Percentiles rank a stretch among this genome's conserved stretches.
Evolutionary conservation across 2,797 vertebrate genomes (phyloP).

Genomic region (Pseudomugil tenellus): DNA sequence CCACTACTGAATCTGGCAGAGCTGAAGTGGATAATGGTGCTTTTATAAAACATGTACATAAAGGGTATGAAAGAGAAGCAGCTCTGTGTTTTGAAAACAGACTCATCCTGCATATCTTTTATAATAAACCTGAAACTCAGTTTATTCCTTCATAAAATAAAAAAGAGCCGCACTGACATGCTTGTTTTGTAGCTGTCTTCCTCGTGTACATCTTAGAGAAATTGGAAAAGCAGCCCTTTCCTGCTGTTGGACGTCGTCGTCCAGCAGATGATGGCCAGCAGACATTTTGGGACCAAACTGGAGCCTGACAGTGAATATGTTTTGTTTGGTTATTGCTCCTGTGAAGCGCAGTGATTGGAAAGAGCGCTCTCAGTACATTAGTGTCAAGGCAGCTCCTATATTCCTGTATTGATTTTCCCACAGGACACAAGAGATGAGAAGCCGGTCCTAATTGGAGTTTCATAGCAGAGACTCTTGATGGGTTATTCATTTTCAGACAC

Average conservation of each 20-base stretch:
- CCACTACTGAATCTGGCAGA: neutral
- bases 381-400: slow-evolving; percentile 49
- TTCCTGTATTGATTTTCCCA: slow-evolving; percentile 71
- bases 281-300: slow-evolving; percentile 48
- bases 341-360: slow-evolving; percentile 36
- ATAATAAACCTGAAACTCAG: slow-evolving; percentile 16
- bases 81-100: slow-evolving; percentile 22
- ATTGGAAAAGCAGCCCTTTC: neutral
- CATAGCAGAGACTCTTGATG: slow-evolving; percentile 46
- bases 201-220: no score
- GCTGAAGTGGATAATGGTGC: slow-evolving; percentile 46
- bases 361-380: slow-evolving; percentile 53
- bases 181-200: slow-evolving; percentile 4
- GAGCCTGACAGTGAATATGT: slow-evolving; percentile 46
- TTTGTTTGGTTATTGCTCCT: slow-evolving; percentile 46
- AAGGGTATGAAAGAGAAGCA: slow-evolving; percentile 23
- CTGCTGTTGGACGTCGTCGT: slow-evolving; percentile 52
- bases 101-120: neutral
- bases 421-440: slow-evolving; percentile 51
- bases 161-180: neutral
- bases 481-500: slow-evolving; percentile 52
- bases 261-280: slow-evolving; percentile 38
- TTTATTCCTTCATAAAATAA: slow-evolving; percentile 34
- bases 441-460: slow-evolving; percentile 62
- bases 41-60: slow-evolving; percentile 29